Percentiles rank a stretch among this genome's conserved stretches.
These are phyloP conservation scores for Gasteruption jaculator DNA, from an alignment of 2,888 invertebrate species.

Conservation along the genomic window DNA sequence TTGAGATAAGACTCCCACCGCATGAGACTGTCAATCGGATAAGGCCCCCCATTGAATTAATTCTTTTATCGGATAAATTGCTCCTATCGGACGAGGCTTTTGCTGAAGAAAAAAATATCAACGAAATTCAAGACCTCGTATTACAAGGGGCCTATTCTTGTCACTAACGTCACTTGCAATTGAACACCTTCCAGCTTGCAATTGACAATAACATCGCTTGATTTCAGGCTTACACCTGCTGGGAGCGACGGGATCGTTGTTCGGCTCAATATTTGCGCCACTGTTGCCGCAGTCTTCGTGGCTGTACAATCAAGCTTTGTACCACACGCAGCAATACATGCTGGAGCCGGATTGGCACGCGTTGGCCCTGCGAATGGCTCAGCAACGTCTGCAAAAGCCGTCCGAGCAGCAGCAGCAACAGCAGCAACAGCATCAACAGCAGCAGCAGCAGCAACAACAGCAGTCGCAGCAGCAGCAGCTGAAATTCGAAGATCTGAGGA, in stretches of 20 bases:
- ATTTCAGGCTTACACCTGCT: slow-evolving; percentile 44
- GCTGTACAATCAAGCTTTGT: slow-evolving; percentile 48
- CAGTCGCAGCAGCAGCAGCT: slow-evolving; percentile 29
- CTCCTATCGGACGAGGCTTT: too few relatives aligned
- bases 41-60: too few relatives aligned
- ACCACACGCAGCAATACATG: slow-evolving; percentile 46
- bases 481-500: slow-evolving; percentile 41
- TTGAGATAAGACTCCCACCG: too few relatives aligned
- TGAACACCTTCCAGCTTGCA: too few relatives aligned
- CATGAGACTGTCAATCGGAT: too few relatives aligned
- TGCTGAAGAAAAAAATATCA: too few relatives aligned
- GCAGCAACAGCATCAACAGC: background rate
- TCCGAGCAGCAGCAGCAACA: too few relatives aligned
- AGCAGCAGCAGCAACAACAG: slow-evolving; percentile 6
- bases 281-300: slow-evolving; percentile 46
- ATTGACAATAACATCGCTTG: background rate
- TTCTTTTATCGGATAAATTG: too few relatives aligned
- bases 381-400: slow-evolving; percentile 46
- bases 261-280: slow-evolving; percentile 49
- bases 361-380: slow-evolving; percentile 45
- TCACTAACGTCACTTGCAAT: background rate
- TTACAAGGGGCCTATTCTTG: too few relatives aligned
- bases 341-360: slow-evolving; percentile 49
- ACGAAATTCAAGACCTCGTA: too few relatives aligned
- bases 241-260: slow-evolving; percentile 45